Conservation (phyloP, 2,888 invertebrate genomes). For the Hypsopygia costalis region DNA sequence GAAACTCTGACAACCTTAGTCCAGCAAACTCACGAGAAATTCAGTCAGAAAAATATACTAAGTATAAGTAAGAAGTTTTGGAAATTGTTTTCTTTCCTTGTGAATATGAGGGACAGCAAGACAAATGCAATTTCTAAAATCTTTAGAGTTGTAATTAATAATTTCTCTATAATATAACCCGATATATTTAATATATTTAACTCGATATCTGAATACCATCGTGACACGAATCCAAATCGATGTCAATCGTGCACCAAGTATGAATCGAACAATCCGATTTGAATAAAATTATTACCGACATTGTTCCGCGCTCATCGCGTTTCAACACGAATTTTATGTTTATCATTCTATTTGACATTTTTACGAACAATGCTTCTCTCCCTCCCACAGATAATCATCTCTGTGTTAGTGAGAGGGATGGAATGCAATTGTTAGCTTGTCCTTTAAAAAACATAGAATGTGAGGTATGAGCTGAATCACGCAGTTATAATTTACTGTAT, state of each 20-base stretch:
- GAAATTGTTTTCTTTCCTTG: too few species aligned
- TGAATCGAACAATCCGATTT: slow-evolving; percentile 32
- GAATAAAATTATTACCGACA: slow-evolving; percentile 62
- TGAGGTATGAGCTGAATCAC: slow-evolving; percentile 68
- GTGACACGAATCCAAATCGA: slow-evolving; percentile 7
- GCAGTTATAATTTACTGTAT: slow-evolving; percentile 50
- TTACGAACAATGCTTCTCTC: slow-evolving; percentile 67
- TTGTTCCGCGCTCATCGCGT: slow-evolving; percentile 50
- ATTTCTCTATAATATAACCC: too few species aligned
- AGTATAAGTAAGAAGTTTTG: too few species aligned
- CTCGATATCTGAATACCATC: slow-evolving; percentile 5
- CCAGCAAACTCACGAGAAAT: too few species aligned
- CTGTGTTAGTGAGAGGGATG: slow-evolving; percentile 43
- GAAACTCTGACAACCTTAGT: too few species aligned
- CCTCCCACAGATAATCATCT: slow-evolving; percentile 34
- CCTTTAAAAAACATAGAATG: slow-evolving; percentile 50
- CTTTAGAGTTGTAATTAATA: too few species aligned
- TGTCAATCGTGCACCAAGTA: slow-evolving; percentile 2
- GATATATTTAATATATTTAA: too few species aligned
- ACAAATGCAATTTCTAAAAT: too few species aligned
- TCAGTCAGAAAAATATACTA: too few species aligned
- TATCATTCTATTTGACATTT: slow-evolving; percentile 78
- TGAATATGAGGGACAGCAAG: too few species aligned
- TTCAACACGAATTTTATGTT: slow-evolving; percentile 74
- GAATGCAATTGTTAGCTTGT: slow-evolving; percentile 48